Conservation (phyloP, 2,797 vertebrate genomes). For the Rhyacichthys aspro region DNA sequence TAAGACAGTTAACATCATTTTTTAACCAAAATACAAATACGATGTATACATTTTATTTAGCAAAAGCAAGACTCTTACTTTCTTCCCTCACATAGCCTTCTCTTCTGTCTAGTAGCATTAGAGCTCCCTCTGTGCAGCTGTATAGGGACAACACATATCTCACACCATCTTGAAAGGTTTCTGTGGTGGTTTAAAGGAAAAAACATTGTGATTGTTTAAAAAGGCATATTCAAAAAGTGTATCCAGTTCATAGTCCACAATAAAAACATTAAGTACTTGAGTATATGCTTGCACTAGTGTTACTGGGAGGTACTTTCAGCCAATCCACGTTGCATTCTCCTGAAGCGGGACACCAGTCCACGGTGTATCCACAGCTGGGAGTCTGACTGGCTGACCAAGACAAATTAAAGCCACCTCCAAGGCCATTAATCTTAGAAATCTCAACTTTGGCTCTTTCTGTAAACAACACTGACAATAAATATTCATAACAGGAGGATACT, state of each 20-base stretch:
- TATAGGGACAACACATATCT: conserved; percentile 74
- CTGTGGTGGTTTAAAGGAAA: conserved; percentile 34
- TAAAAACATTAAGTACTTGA: conserved; percentile 47
- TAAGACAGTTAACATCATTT: background rate
- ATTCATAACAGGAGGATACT: background rate
- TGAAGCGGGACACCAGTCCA: conserved; percentile 71
- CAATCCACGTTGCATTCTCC: conserved; percentile 47
- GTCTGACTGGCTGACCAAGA: conserved; percentile 53
- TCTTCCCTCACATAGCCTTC: conserved; percentile 67
- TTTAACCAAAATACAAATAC: background rate
- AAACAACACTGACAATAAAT: conserved; percentile 1
- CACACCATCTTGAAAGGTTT: conserved; percentile 42
- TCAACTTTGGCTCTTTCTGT: conserved; percentile 28
- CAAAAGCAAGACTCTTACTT: conserved; percentile 49
- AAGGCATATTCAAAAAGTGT: background rate
- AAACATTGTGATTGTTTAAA: background rate
- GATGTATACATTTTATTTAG: background rate
- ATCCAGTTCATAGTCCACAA: background rate
- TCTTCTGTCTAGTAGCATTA: conserved; percentile 55
- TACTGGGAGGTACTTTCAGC: conserved; percentile 55
- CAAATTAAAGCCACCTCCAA: conserved; percentile 49
- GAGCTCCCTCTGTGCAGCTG: conserved; percentile 57
- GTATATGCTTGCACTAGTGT: conserved; percentile 36
- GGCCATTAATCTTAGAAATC: conserved; percentile 23
- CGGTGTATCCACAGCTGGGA: conserved; percentile 74